Base-by-base conservation (phyloP, 2,888 invertebrate species). In the Mesorhabditis spiculigera region DNA sequence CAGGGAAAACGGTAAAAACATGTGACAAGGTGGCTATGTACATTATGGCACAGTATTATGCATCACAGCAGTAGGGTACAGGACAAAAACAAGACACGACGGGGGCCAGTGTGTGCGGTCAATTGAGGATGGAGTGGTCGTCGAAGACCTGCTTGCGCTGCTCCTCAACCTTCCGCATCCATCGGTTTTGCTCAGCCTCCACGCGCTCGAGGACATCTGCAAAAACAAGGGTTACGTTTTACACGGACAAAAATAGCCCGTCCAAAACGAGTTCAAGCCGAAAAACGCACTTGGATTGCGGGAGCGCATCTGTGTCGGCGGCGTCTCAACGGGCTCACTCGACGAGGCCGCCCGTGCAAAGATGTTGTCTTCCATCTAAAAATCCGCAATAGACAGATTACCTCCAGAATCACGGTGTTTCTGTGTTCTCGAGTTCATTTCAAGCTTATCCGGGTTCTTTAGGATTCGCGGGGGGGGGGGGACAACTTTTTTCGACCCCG, bases 81-180 rank as follows among this genome's bases (percentile, higher is more conserved):
- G 28, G 28, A 28, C 28, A 28, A 28, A 28, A 28, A 28, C 28
- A 28, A 28, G 28, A 28, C 28, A 28, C 28, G 28, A 28, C 28
- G 28, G 28, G 28, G 28, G 28, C 28, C 28, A 28, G 28, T 28
- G 28, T 28, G 28, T 28, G 28, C n/a, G 43, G 41, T 75, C 74
- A 85, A 69, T 98, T 98, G 69, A 98, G 90, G 94, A 98, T 96
- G 13, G 95, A 95, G 87, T 96, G 97, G 73, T 93, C 90, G 87
- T 96, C 95, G 87, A 96, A 97, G 84, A 98, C 96, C 87, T 95
- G 95, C 67, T 76, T 70, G 68, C 98, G 90, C 86, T 95, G 95
- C 86, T 95, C 94, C 78, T 94, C 91, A 5, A 98, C 97, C 87
- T 95, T 94, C 62, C 92, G 90, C 88, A 96, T 96, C 97, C 97